phyloP scores from a whole-genome alignment of 2,888 invertebrate species.

The Blastobasis lacticolella region DNA sequence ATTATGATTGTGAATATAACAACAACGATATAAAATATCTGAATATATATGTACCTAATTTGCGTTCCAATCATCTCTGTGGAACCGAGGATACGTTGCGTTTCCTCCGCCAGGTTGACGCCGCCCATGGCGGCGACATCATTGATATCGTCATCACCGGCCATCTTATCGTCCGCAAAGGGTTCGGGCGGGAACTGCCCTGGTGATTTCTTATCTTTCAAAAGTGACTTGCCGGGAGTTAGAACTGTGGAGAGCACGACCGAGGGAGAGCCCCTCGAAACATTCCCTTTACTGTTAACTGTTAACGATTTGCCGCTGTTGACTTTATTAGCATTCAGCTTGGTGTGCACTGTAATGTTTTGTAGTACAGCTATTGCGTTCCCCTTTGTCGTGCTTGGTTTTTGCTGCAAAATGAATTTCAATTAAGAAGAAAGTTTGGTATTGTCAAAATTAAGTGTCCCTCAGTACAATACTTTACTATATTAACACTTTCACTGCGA shows the following conservation, averaged over 20 bases:
- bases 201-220: constrained; percentile 81
- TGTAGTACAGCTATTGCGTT: constrained; percentile 55
- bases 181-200: constrained; percentile 41
- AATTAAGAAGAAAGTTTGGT: background rate
- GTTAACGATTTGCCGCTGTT: constrained; percentile 66
- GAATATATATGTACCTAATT: constrained; percentile 61
- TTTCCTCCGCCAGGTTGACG: constrained; percentile 96
- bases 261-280: constrained; percentile 39
- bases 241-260: constrained; percentile 49
- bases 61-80: constrained; percentile 93
- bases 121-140: constrained; percentile 99
- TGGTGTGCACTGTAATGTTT: constrained; percentile 58
- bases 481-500: too few species aligned
- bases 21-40: too few species aligned
- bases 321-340: constrained; percentile 51
- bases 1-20: too few species aligned
- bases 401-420: constrained; percentile 24
- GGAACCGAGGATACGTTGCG: constrained; percentile 93
- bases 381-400: constrained; percentile 38
- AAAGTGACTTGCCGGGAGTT: constrained; percentile 73
- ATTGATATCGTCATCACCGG: constrained; percentile 96
- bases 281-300: constrained; percentile 44
- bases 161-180: constrained; percentile 69
- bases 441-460: too few species aligned
- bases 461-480: too few species aligned